phyloP scores from a whole-genome alignment of 92 coral and sea anemone species.

The Anthopleura xanthogrammica region DNA sequence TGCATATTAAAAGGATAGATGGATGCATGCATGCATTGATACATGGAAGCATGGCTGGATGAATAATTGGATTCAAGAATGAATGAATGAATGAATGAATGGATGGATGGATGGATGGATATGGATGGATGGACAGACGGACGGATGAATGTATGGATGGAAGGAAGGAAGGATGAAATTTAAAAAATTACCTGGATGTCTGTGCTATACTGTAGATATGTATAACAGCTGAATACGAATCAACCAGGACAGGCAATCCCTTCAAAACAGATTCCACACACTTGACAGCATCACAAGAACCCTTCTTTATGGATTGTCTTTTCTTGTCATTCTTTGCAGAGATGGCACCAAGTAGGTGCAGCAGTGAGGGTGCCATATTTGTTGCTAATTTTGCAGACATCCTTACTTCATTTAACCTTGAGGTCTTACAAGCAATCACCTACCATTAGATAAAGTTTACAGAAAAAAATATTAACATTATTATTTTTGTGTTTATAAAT shows the following conservation, averaged over 20 bases:
- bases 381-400: slow-evolving; percentile 34
- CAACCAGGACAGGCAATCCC: slow-evolving; percentile 48
- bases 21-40: background rate
- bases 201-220: slow-evolving; percentile 52
- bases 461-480: background rate
- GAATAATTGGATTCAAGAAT: background rate
- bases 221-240: slow-evolving; percentile 50
- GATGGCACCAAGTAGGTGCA: slow-evolving; percentile 31
- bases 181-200: slow-evolving; percentile 56
- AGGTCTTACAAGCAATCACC: slow-evolving; percentile 44
- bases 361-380: slow-evolving; percentile 38
- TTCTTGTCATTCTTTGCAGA: slow-evolving; percentile 9
- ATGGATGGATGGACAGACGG: background rate
- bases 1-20: background rate
- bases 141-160: background rate
- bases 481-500: no score
- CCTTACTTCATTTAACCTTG: slow-evolving; percentile 40
- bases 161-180: background rate
- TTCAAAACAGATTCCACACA: slow-evolving; percentile 5
- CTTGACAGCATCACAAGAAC: background rate
- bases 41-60: background rate
- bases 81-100: background rate
- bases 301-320: background rate
- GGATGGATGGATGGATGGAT: background rate
- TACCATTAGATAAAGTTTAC: background rate